Evolutionary conservation across 2,888 invertebrate genomes (phyloP).

Genomic region (Ormyrus nitidulus): DNA sequence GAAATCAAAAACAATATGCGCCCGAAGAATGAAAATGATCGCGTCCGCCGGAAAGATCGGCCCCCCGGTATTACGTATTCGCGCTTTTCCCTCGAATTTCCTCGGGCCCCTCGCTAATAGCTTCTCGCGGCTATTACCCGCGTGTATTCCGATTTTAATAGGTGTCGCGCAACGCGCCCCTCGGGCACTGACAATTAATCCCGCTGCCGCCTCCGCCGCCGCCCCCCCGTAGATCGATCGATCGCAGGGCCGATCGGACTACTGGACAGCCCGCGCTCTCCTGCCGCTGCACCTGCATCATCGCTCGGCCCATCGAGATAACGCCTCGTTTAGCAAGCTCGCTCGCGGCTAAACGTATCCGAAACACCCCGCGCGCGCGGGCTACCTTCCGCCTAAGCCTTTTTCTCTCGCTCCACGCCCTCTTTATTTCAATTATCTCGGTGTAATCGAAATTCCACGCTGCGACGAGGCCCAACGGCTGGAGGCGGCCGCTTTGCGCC

Average conservation of each 20-base stretch:
- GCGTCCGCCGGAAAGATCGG: constrained; percentile 42
- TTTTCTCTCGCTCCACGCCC: neutral
- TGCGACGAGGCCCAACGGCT: neutral
- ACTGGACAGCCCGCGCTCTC: neutral
- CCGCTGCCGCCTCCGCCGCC: neutral
- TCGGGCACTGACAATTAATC: constrained; percentile 35
- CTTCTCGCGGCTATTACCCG: constrained; percentile 66
- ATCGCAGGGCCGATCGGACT: neutral
- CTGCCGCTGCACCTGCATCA: too few relatives aligned
- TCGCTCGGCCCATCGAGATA: constrained; percentile 12
- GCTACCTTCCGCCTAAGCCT: neutral
- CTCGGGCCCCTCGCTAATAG: constrained; percentile 60
- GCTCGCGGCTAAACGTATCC: constrained; percentile 16
- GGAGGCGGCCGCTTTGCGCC: too few relatives aligned
- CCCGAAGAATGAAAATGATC: constrained; percentile 61
- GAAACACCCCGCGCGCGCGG: neutral
- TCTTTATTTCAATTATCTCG: too few relatives aligned
- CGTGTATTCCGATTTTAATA: constrained; percentile 65
- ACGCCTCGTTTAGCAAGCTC: constrained; percentile 47
- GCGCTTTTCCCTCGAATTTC: neutral
- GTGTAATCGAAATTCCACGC: too few relatives aligned
- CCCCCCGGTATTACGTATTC: neutral
- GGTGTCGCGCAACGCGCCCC: constrained; percentile 59
- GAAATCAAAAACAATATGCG: constrained; percentile 72
- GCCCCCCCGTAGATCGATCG: constrained; percentile 29